Conservation (phyloP, 2,888 invertebrate genomes). For the Phaonia tiefii region DNA sequence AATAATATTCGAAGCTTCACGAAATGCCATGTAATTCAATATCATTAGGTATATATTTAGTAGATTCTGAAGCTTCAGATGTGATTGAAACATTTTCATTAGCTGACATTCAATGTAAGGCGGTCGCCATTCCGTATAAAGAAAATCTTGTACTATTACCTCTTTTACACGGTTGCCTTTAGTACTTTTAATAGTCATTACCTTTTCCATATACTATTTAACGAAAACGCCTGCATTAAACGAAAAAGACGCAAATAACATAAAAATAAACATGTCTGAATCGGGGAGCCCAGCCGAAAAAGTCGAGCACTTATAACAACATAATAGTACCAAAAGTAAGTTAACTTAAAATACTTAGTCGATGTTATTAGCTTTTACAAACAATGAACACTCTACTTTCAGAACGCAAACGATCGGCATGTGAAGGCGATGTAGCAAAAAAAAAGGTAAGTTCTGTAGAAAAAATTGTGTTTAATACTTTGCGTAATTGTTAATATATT, state of each 20-base stretch:
- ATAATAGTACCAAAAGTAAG: conserved; percentile 8
- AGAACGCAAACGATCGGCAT: background rate
- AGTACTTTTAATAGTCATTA: background rate
- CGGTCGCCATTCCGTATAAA: conserved; percentile 31
- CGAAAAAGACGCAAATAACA: too few species aligned
- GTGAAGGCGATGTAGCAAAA: background rate
- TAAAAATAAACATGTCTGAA: conserved; percentile 1
- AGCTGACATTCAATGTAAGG: conserved; percentile 37
- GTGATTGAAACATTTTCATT: background rate
- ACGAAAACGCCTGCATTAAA: too few species aligned
- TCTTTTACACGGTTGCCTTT: conserved; percentile 12
- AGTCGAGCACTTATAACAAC: background rate
- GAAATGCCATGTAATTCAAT: conserved; percentile 23
- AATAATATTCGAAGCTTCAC: conserved; percentile 22
- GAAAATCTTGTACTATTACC: conserved; percentile 9
- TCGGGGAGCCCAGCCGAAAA: conserved; percentile 3
- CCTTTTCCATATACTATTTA: conserved; percentile 19
- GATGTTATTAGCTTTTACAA: background rate
- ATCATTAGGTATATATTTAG: conserved; percentile 32
- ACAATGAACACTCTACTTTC: conserved; percentile 5
- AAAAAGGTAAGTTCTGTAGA: conserved; percentile 25
- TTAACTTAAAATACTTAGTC: conserved; percentile 6
- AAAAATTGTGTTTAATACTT: background rate
- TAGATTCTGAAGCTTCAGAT: conserved; percentile 6
- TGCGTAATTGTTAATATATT: conserved; percentile 5